Conservation (phyloP, 2,797 vertebrate species). For the Scomberomorus guttatus region DNA sequence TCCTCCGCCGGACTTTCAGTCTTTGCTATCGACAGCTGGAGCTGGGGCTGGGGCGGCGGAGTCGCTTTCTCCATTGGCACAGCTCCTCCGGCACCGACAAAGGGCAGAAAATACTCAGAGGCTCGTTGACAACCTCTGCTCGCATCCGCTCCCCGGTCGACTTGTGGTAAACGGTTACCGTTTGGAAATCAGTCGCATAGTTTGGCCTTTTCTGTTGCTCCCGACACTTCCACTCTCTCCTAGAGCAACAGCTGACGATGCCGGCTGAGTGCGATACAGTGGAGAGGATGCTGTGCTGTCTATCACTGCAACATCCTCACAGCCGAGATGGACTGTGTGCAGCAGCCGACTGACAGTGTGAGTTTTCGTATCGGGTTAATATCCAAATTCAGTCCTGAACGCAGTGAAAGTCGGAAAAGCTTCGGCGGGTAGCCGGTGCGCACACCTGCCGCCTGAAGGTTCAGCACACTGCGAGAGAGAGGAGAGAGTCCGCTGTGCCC, state of each 20-base stretch:
- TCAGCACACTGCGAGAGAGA: conserved; percentile 53
- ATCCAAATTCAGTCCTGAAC: conserved; percentile 35
- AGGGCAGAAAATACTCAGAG: conserved; percentile 77
- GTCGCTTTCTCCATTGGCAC: conserved; percentile 85
- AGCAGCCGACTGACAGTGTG: conserved; percentile 25
- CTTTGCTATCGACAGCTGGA: conserved; percentile 90
- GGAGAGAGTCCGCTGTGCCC: conserved; percentile 37
- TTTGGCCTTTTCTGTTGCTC: conserved; percentile 68
- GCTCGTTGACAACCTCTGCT: conserved; percentile 70
- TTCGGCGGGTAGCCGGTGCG: conserved; percentile 40
- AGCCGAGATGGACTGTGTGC: conserved; percentile 22
- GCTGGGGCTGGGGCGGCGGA: conserved; percentile 79
- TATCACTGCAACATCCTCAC: conserved; percentile 76
- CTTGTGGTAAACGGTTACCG: conserved; percentile 66
- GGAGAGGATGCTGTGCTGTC: conserved; percentile 64
- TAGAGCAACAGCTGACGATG: conserved; percentile 86
- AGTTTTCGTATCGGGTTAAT: conserved; percentile 40
- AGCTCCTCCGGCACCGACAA: conserved; percentile 76
- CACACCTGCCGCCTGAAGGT: conserved; percentile 72
- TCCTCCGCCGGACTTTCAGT: conserved; percentile 90
- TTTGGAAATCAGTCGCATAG: conserved; percentile 72
- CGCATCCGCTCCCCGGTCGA: conserved; percentile 77
- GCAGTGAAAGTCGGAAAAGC: conserved; percentile 40
- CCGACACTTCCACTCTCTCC: conserved; percentile 64
- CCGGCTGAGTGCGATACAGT: conserved; percentile 63